Percentiles rank a stretch among this genome's conserved stretches.
Conservation (phyloP, 2,113 vertebrate species). For the Mandrillus leucophaeus region DNA sequence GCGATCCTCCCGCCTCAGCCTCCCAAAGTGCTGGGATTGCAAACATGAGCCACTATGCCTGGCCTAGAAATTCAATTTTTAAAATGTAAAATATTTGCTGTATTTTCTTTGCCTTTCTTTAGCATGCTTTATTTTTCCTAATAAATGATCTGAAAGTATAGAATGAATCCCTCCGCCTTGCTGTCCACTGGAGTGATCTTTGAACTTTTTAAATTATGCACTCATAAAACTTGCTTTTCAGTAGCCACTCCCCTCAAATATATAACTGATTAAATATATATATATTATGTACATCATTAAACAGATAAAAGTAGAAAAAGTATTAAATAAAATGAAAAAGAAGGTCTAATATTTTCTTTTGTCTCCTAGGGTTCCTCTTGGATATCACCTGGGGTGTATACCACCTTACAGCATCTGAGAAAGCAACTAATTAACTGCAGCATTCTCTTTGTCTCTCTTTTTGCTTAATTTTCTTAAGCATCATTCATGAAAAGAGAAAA, state of each 20-base stretch:
- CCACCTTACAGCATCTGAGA: background rate
- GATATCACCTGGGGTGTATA: background rate
- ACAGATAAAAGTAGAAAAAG: background rate
- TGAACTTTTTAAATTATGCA: background rate
- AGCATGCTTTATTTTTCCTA: background rate
- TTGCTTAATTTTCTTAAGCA: background rate
- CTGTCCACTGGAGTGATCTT: background rate
- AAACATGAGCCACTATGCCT: too few relatives aligned
- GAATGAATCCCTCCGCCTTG: background rate
- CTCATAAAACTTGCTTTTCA: background rate
- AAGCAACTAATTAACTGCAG: background rate
- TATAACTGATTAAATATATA: background rate
- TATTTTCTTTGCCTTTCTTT: constrained; percentile 5
- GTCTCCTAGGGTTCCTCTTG: background rate
- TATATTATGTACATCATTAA: background rate
- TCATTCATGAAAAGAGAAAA: constrained; percentile 18
- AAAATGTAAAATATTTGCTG: background rate
- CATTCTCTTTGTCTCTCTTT: background rate
- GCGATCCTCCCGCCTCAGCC: too few relatives aligned
- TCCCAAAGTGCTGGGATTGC: too few relatives aligned
- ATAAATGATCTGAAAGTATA: background rate
- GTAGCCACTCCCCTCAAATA: background rate
- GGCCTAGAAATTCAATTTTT: background rate
- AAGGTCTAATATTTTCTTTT: background rate
- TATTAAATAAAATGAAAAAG: background rate